Evolutionary conservation across 2,797 vertebrate genomes (phyloP), one percentile per base, ranked within the genome.

Genomic region (Gymnocypris eckloni): DNA sequence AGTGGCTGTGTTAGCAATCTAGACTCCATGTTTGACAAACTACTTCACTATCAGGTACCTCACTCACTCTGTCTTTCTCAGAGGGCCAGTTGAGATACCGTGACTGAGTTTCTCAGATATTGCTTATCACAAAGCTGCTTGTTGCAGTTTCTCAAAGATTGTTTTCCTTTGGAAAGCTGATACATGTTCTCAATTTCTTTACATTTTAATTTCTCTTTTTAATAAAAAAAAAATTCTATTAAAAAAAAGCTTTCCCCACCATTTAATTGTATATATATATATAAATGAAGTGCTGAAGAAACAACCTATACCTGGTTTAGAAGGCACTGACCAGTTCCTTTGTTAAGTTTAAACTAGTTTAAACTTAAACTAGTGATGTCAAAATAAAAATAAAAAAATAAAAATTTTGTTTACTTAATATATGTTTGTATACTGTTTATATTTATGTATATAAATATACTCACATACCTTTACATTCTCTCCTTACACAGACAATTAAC

Each of bases 11-110:
- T 75, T 84, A 20, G 45, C n/a, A 85, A 61, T 80, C 39, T 85
- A 85, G 66, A 73, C 61, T 82, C n/a, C 81, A 48, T 77, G 84
- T 81, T 82, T 89, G 81, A 86, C 85, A 50, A 54, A 81, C 73
- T 59, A 54, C 45, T 88, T 79, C 15, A 85, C 73, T 52, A 82
- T 61, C 72, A 79, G 71, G 70, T 25, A 79, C 20, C 71, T 67
- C 56, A 43, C 37, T 86, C 73, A 39, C 54, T 28, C 66, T 50
- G 18, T 84, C 56, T 86, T 66, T 83, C 80, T 43, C 64, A 86
- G 25, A 82, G 73, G 48, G 64, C 54, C 85, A 61, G 79, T 59
- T 82, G 66, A 79, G 77, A 81, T 59, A 13, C 28, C 81, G 50
- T 77, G 18, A n/a, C 81, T 64, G 41, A 86, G 72, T 72, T 87